Evolutionary conservation across 2,888 invertebrate species (phyloP).

Genomic region (Clivina fossor): DNA sequence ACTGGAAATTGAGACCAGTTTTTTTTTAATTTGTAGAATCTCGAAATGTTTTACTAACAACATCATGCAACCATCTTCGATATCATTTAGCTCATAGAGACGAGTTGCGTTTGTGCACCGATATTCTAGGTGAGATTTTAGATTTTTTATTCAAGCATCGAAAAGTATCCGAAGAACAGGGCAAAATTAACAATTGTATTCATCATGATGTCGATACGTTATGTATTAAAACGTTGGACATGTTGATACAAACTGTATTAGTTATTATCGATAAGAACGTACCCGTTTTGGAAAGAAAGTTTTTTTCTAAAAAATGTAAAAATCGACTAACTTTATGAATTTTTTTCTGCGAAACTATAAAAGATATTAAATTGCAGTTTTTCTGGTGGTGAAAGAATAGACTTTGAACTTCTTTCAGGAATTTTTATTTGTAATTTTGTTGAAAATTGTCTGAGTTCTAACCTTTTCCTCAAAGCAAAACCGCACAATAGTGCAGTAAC

Average conservation of each 20-base stretch:
- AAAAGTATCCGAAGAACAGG: constrained; percentile 54
- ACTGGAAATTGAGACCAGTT: too few species aligned
- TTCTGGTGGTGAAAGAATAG: too few species aligned
- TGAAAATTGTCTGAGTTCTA: too few species aligned
- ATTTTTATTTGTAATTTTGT: too few species aligned
- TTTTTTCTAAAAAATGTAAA: too few species aligned
- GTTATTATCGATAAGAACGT: constrained; percentile 78
- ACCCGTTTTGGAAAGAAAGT: constrained; percentile 65
- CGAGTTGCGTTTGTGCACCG: constrained; percentile 80
- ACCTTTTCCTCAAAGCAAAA: too few species aligned
- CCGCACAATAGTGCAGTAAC: too few species aligned
- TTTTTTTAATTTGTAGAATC: too few species aligned
- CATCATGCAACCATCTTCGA: constrained; percentile 82
- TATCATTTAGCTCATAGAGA: constrained; percentile 80
- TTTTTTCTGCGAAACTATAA: too few species aligned
- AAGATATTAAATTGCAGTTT: too few species aligned
- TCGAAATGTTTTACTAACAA: constrained; percentile 77
- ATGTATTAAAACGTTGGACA: constrained; percentile 77
- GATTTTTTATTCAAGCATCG: constrained; percentile 61
- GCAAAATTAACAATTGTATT: constrained; percentile 63
- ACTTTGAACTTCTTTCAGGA: too few species aligned
- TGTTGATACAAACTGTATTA: constrained; percentile 82
- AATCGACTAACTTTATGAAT: too few species aligned
- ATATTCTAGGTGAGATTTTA: constrained; percentile 84
- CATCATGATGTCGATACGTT: constrained; percentile 82